phyloP scores from a whole-genome alignment of 2,888 invertebrate species.

The Ellobium chinense region DNA sequence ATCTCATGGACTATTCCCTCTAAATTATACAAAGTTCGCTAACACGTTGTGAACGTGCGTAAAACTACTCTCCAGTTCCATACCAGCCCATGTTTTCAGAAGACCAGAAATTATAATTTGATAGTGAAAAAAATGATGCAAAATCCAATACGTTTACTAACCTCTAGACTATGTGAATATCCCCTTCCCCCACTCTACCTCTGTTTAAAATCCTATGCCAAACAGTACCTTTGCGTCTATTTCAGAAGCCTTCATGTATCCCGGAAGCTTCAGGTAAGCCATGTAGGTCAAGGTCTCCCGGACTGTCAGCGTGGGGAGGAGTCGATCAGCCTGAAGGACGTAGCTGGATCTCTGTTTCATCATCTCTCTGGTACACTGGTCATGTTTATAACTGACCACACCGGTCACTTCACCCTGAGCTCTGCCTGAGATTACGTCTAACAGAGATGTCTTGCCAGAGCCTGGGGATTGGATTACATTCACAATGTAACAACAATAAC shows the following conservation, averaged over 20 bases:
- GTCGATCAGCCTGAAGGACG: conserved; percentile 91
- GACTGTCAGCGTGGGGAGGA: conserved; percentile 91
- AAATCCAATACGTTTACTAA: no score
- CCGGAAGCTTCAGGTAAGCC: conserved; percentile 76
- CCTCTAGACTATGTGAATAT: no score
- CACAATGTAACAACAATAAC: no score
- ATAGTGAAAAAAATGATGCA: no score
- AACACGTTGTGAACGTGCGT: no score
- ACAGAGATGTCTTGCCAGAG: conserved; percentile 95
- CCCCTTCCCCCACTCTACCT: no score
- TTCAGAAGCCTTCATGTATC: conserved; percentile 8
- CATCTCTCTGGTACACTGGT: conserved; percentile 81
- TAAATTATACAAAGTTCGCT: no score
- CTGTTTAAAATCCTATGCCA: no score
- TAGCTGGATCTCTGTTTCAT: conserved; percentile 92
- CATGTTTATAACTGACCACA: conserved; percentile 61
- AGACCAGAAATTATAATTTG: no score
- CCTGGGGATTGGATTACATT: conserved; percentile 82
- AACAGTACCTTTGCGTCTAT: conserved; percentile 29
- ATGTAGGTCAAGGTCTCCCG: conserved; percentile 83
- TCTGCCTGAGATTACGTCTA: conserved; percentile 89
- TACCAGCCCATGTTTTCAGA: no score
- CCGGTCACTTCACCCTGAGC: conserved; percentile 79
- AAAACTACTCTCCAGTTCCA: no score
- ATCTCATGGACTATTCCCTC: no score